Evolutionary conservation across 2,888 invertebrate species (phyloP).

Genomic region (Nyleta sp.): DNA sequence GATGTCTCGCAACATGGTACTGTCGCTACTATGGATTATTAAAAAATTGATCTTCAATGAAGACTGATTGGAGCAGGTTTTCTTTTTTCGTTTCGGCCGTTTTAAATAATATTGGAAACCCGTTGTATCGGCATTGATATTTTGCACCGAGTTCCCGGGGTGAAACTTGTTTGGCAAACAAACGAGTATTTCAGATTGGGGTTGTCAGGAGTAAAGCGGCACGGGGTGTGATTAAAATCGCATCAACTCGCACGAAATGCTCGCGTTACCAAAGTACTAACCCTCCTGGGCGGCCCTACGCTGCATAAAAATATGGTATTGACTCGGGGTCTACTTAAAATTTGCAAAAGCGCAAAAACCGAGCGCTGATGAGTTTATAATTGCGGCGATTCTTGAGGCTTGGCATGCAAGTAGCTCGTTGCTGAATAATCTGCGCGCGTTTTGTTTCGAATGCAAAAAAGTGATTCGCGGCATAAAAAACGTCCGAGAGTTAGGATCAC

Average conservation of each 20-base stretch:
- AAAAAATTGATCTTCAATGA: no score
- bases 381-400: slow-evolving; percentile 59
- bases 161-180: slow-evolving; percentile 24
- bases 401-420: slow-evolving; percentile 59
- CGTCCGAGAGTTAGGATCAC: no score
- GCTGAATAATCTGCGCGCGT: slow-evolving; percentile 22
- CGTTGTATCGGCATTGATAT: not conserved
- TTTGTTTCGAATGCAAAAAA: no score
- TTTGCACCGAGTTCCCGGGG: not conserved
- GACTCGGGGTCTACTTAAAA: slow-evolving; percentile 43
- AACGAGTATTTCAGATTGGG: slow-evolving; percentile 20
- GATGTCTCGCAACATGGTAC: no score
- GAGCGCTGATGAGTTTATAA: slow-evolving; percentile 67
- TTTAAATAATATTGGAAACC: not conserved
- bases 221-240: slow-evolving; percentile 66
- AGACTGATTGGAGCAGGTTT: no score
- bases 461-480: no score
- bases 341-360: slow-evolving; percentile 58
- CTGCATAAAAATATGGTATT: slow-evolving; percentile 49
- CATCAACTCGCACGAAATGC: slow-evolving; percentile 67
- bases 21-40: no score
- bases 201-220: slow-evolving; percentile 23
- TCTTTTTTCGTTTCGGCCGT: not conserved
- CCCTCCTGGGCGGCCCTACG: not conserved
- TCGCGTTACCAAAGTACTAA: slow-evolving; percentile 57